A percentile compares a stretch with the other conserved stretches of the same genome.
Conservation (phyloP, 2,888 invertebrate genomes). For the Apocheima hispidaria region DNA sequence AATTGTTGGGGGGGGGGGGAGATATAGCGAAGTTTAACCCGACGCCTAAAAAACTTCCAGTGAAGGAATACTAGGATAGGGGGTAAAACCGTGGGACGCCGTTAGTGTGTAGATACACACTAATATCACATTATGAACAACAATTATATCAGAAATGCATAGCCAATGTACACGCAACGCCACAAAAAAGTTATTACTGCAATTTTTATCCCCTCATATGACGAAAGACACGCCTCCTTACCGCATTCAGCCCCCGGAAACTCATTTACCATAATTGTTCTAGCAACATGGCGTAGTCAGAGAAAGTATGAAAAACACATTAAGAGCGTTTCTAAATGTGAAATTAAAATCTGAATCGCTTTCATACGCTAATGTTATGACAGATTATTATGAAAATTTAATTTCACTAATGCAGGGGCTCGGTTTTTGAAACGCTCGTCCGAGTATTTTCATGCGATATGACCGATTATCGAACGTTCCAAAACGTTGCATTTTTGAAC, state of each 20-base stretch:
- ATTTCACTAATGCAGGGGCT: slow-evolving; percentile 57
- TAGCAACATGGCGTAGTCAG: slow-evolving; percentile 46
- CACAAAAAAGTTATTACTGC: slow-evolving; percentile 37
- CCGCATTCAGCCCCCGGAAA: slow-evolving; percentile 38
- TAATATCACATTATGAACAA: too few relatives aligned
- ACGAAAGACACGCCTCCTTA: slow-evolving; percentile 40
- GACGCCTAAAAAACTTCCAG: too few relatives aligned
- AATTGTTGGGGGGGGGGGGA: too few relatives aligned
- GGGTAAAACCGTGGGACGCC: too few relatives aligned
- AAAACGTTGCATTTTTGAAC: too few relatives aligned
- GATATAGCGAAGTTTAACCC: too few relatives aligned
- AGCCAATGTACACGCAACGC: slow-evolving; percentile 34
- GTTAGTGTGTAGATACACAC: too few relatives aligned
- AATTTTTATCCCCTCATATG: slow-evolving; percentile 39
- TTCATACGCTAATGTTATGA: slow-evolving; percentile 49
- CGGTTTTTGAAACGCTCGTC: too few relatives aligned
- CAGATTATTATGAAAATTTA: slow-evolving; percentile 54
- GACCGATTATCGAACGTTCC: too few relatives aligned
- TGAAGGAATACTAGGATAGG: too few relatives aligned
- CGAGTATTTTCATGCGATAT: too few relatives aligned
- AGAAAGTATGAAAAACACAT: slow-evolving; percentile 55
- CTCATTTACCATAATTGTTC: slow-evolving; percentile 36
- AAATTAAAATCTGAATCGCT: slow-evolving; percentile 54
- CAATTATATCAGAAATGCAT: slow-evolving; percentile 2
- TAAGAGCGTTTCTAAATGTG: slow-evolving; percentile 42